Percentiles rank a stretch among this genome's conserved stretches.
Evolutionary conservation across 2,797 vertebrate genomes (phyloP).

Genomic region (Molossus alvarezi): DNA sequence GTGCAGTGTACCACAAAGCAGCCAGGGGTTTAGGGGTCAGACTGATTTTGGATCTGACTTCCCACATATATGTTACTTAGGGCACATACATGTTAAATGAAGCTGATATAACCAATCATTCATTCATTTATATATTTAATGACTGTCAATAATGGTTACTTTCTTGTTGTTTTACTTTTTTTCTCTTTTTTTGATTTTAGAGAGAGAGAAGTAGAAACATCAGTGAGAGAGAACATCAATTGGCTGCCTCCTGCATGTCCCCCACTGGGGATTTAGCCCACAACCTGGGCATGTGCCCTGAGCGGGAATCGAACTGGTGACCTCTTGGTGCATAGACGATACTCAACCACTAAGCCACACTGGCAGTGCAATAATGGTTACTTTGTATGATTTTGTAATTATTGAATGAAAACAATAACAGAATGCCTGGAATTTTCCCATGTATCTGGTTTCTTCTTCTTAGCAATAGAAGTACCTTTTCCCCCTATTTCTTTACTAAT

Average conservation of each 20-base stretch:
- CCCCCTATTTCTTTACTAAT: background rate
- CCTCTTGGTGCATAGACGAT: no score
- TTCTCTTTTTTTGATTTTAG: no score
- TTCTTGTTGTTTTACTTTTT: no score
- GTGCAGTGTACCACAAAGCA: background rate
- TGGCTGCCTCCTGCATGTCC: no score
- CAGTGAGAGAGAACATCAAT: no score
- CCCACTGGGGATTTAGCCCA: no score
- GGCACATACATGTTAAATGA: background rate
- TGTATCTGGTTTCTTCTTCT: constrained; percentile 14
- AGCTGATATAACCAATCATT: background rate
- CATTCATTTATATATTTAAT: constrained; percentile 38
- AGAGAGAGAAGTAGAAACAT: no score
- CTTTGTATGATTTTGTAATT: background rate
- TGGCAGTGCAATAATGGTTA: background rate
- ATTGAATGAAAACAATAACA: background rate
- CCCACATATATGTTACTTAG: background rate
- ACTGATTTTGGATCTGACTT: constrained; percentile 7
- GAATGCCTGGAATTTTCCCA: background rate
- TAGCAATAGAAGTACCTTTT: background rate
- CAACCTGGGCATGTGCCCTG: no score
- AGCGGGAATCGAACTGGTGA: no score
- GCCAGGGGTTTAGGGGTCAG: background rate
- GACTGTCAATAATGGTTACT: background rate
- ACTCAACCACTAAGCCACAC: no score